phyloP scores from a whole-genome alignment of 2,113 vertebrate species.

The Clarias gariepinus region DNA sequence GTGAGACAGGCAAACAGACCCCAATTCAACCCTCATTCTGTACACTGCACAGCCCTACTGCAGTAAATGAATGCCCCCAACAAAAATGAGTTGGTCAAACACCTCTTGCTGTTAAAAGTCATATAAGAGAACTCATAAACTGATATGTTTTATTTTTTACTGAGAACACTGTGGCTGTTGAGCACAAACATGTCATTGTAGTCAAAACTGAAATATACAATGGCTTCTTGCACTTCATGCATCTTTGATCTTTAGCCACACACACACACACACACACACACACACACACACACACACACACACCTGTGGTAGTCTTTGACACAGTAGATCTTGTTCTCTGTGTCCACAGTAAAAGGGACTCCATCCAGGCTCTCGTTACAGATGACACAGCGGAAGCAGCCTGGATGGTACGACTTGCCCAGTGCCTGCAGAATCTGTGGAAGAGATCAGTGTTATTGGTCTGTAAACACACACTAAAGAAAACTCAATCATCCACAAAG shows the following conservation, averaged over 20 bases:
- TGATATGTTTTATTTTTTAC: background rate
- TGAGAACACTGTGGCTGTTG: background rate
- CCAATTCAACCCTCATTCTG: background rate
- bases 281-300: slow-evolving; percentile 58
- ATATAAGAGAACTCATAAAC: background rate
- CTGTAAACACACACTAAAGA: slow-evolving; percentile 13
- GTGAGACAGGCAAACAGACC: background rate
- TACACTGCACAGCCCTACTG: background rate
- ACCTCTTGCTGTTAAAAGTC: background rate
- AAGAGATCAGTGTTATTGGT: slow-evolving; percentile 24
- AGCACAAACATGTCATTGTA: slow-evolving; percentile 1
- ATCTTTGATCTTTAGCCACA: slow-evolving; percentile 37
- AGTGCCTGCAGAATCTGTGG: slow-evolving; percentile 92
- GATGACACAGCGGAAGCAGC: slow-evolving; percentile 93
- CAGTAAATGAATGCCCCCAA: background rate
- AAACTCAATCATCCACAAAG: background rate
- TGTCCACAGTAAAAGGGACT: slow-evolving; percentile 95
- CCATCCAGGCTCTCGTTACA: slow-evolving; percentile 95
- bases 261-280: slow-evolving; percentile 44
- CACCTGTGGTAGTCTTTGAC: slow-evolving; percentile 96
- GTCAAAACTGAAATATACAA: slow-evolving; percentile 8
- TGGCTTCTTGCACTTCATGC: background rate
- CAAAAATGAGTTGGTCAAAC: background rate
- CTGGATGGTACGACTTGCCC: slow-evolving; percentile 93
- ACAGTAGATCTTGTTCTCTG: slow-evolving; percentile 96